Evolutionary conservation across 2,113 vertebrate genomes (phyloP).

Genomic region (Bucco capensis): DNA sequence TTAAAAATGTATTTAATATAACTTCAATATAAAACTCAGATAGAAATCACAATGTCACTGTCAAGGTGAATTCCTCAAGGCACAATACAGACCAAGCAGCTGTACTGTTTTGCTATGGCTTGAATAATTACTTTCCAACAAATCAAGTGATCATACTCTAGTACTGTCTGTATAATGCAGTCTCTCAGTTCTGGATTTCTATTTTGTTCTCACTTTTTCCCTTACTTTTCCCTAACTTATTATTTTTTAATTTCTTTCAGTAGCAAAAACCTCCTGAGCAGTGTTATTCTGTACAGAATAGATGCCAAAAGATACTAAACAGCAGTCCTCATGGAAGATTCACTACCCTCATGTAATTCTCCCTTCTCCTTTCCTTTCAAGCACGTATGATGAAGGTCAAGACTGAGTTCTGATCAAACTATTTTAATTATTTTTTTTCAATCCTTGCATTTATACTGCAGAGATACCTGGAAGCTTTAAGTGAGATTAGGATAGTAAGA

Average conservation of each 20-base stretch:
- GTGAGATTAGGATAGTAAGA: background rate
- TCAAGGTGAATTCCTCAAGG: background rate
- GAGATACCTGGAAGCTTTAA: background rate
- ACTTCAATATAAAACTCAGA: background rate
- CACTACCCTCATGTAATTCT: background rate
- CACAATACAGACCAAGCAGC: background rate
- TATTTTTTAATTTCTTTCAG: background rate
- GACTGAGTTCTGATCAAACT: background rate
- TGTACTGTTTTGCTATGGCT: background rate
- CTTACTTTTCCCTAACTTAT: background rate
- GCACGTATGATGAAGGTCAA: background rate
- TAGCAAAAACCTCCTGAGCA: background rate
- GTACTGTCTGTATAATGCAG: background rate
- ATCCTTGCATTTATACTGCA: background rate
- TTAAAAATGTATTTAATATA: constrained; percentile 6
- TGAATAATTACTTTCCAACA: background rate
- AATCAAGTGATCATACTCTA: background rate
- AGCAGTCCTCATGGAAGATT: background rate
- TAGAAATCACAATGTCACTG: background rate
- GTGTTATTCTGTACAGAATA: background rate
- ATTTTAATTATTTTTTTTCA: background rate
- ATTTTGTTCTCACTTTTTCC: background rate
- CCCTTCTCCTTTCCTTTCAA: background rate
- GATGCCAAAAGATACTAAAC: background rate
- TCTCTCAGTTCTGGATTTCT: background rate